Conservation (phyloP, 2,113 vertebrate species). For the Heterotilapia buettikoferi region DNA sequence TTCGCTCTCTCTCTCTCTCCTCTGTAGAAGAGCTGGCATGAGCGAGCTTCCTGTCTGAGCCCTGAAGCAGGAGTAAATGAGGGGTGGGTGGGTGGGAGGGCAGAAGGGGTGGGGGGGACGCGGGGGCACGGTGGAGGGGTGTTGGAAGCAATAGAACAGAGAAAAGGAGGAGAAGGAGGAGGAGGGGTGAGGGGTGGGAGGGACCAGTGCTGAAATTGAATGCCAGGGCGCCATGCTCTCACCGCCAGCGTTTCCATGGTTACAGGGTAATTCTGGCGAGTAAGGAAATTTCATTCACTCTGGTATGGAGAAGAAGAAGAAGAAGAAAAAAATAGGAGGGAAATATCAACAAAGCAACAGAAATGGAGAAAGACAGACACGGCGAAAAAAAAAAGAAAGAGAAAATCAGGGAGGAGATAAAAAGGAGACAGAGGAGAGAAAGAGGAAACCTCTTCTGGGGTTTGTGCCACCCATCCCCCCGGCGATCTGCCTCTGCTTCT, state of each 20-base stretch:
- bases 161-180: slow-evolving; percentile 44
- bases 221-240: slow-evolving; percentile 76
- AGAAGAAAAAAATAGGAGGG: slow-evolving; percentile 44
- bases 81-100: neutral
- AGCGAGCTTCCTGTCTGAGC: slow-evolving; percentile 73
- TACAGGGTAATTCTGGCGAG: slow-evolving; percentile 77
- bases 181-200: slow-evolving; percentile 42
- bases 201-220: slow-evolving; percentile 67
- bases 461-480: slow-evolving; percentile 55
- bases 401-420: neutral
- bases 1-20: slow-evolving; percentile 48
- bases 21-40: slow-evolving; percentile 68
- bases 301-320: slow-evolving; percentile 40
- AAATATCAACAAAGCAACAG: slow-evolving; percentile 65
- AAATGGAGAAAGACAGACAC: slow-evolving; percentile 9
- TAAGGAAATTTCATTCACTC: slow-evolving; percentile 79
- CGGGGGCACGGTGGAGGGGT: neutral
- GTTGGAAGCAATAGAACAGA: slow-evolving; percentile 56
- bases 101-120: neutral
- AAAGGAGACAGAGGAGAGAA: neutral
- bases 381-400: neutral
- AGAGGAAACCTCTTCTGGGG: slow-evolving; percentile 16
- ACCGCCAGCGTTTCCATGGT: slow-evolving; percentile 77
- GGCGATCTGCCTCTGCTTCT: slow-evolving; percentile 41
- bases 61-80: slow-evolving; percentile 71